phyloP scores from a whole-genome alignment of 2,797 vertebrate species.

The Hypotaenidia okinawae region DNA sequence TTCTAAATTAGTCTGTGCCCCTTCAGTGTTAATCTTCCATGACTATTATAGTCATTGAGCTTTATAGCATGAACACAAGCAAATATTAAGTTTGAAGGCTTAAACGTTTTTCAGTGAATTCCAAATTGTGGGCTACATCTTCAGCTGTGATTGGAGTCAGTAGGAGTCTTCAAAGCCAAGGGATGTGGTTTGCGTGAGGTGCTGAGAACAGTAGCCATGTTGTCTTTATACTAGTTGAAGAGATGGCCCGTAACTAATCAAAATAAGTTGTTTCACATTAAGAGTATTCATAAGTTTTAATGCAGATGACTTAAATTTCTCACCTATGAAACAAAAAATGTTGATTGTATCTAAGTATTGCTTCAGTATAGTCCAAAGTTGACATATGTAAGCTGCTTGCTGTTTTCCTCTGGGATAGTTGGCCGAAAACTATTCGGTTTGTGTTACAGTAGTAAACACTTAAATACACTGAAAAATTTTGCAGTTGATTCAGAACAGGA shows the following conservation, averaged over 20 bases:
- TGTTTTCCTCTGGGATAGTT: background rate
- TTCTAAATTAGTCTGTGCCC: constrained; percentile 55
- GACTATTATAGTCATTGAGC: constrained; percentile 59
- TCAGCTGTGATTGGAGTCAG: constrained; percentile 26
- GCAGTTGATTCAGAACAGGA: background rate
- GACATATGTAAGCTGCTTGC: background rate
- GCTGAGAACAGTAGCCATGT: background rate
- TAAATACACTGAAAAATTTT: background rate
- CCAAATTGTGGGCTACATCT: constrained; percentile 12
- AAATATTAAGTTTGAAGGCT: constrained; percentile 61
- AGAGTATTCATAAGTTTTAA: background rate
- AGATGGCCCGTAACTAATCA: background rate
- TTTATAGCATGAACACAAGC: constrained; percentile 61
- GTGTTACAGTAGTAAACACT: background rate
- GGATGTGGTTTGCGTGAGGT: background rate
- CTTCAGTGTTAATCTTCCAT: constrained; percentile 65
- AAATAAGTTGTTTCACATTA: background rate
- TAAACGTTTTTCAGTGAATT: constrained; percentile 35
- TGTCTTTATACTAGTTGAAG: background rate
- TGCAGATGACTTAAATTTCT: background rate
- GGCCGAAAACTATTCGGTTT: background rate
- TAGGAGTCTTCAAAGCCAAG: constrained; percentile 1
- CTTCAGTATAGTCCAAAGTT: background rate
- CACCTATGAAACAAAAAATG: background rate
- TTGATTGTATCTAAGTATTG: background rate